These are phyloP conservation scores for Planococcus citri DNA, from an alignment of 1,140 invertebrate species.

Conservation along the genomic window DNA sequence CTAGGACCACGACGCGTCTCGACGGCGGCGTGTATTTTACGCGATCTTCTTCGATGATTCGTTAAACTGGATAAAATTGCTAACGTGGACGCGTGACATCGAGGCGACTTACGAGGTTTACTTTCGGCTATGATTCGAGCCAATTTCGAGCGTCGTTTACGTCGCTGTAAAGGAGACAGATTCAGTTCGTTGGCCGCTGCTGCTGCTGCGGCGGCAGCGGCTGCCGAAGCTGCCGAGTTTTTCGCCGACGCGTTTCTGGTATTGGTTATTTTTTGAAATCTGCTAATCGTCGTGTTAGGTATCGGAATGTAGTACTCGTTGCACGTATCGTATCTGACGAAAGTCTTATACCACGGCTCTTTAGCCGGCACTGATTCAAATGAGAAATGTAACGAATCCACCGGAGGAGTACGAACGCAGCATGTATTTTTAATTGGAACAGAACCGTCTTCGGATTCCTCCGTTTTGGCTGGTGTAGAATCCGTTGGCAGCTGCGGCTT, in stretches of 20 bases:
- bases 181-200: not conserved
- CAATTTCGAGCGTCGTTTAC: not conserved
- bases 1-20: not conserved
- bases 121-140: not conserved
- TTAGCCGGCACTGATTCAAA: conserved; percentile 57
- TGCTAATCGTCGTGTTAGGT: not conserved
- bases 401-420: not conserved
- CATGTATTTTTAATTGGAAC: conserved; percentile 44
- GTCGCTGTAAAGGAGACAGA: not conserved
- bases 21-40: not conserved
- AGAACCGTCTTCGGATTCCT: conserved; percentile 29
- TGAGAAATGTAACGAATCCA: conserved; percentile 35
- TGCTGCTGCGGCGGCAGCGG: not conserved
- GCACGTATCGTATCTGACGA: conserved; percentile 55
- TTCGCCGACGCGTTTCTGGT: not conserved
- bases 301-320: conserved; percentile 34
- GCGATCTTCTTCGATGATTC: conserved; percentile 20
- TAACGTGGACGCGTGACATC: conserved; percentile 34
- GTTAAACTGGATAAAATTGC: conserved; percentile 32
- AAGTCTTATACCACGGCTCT: conserved; percentile 66
- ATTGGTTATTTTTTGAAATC: not conserved
- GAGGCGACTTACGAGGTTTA: conserved; percentile 27
- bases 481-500: no score
- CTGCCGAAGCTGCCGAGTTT: not conserved
- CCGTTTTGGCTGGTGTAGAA: no score